These are phyloP conservation scores for Steromphala cineraria DNA, from an alignment of 2,888 invertebrate species.

Conservation along the genomic window DNA sequence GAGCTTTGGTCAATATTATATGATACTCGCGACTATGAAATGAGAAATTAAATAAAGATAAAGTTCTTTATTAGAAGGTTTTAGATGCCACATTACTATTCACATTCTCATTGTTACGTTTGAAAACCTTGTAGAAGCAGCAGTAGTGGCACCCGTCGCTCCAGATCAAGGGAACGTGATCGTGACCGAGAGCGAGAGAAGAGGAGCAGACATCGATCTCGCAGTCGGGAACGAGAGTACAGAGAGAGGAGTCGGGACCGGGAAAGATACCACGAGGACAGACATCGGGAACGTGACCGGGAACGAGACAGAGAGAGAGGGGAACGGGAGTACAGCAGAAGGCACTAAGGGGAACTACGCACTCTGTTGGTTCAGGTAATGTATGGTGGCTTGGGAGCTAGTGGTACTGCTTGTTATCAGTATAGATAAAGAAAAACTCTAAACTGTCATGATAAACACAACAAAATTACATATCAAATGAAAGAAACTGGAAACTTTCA, in stretches of 20 bases:
- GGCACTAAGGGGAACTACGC: constrained; percentile 10
- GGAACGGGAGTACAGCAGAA: constrained; percentile 69
- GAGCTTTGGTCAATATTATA: no score
- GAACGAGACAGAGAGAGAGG: constrained; percentile 40
- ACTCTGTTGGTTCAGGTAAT: neutral
- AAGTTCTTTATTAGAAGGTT: no score
- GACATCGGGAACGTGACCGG: constrained; percentile 47
- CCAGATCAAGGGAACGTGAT: constrained; percentile 85
- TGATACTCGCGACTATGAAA: no score
- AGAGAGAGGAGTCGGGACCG: constrained; percentile 77
- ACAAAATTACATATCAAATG: no score
- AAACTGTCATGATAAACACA: no score
- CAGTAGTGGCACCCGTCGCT: constrained; percentile 78
- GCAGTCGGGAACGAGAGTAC: constrained; percentile 75
- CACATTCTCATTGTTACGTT: no score
- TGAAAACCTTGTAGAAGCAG: neutral
- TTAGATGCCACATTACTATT: no score
- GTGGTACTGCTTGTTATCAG: no score
- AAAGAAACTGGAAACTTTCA: no score
- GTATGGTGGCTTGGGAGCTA: no score
- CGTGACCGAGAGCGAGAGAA: constrained; percentile 73
- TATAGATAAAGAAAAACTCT: no score
- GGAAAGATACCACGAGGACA: constrained; percentile 67
- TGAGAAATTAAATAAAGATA: no score
- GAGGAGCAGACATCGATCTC: constrained; percentile 72